Conservation (phyloP, 2,888 invertebrate genomes). For the Mactromeris polynyma region DNA sequence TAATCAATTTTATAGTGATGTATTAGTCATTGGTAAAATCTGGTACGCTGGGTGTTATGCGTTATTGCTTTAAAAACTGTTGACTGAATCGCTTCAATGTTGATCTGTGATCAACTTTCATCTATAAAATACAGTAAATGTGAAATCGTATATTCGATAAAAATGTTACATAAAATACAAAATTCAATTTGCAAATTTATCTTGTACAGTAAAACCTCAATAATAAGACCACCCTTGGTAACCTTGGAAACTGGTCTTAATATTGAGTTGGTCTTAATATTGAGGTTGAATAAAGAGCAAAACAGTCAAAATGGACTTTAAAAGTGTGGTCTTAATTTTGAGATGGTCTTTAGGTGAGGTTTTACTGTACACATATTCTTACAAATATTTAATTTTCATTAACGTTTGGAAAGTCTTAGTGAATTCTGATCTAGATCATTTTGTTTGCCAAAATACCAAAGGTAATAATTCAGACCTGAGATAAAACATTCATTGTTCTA, state of each 20-base stretch:
- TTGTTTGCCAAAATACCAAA: not conserved
- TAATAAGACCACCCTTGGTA: too few species aligned
- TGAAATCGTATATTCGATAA: constrained; percentile 5
- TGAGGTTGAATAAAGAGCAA: too few species aligned
- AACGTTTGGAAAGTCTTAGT: not conserved
- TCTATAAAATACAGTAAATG: not conserved
- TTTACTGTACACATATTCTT: too few species aligned
- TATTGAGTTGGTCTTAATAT: too few species aligned
- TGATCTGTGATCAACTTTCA: not conserved
- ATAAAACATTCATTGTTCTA: not conserved
- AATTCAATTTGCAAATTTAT: not conserved
- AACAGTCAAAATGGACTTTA: too few species aligned
- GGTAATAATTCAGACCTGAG: not conserved
- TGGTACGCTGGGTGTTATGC: not conserved
- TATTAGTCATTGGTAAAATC: not conserved
- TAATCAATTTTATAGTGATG: not conserved
- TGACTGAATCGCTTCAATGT: not conserved
- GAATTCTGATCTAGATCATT: not conserved
- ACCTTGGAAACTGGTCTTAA: too few species aligned
- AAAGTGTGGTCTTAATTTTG: too few species aligned
- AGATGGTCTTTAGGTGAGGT: too few species aligned
- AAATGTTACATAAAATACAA: not conserved
- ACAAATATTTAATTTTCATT: too few species aligned
- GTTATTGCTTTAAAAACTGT: not conserved
- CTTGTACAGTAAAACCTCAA: too few species aligned